Base-by-base conservation (phyloP, 1,140 invertebrate genomes). In the Sipha flava region DNA sequence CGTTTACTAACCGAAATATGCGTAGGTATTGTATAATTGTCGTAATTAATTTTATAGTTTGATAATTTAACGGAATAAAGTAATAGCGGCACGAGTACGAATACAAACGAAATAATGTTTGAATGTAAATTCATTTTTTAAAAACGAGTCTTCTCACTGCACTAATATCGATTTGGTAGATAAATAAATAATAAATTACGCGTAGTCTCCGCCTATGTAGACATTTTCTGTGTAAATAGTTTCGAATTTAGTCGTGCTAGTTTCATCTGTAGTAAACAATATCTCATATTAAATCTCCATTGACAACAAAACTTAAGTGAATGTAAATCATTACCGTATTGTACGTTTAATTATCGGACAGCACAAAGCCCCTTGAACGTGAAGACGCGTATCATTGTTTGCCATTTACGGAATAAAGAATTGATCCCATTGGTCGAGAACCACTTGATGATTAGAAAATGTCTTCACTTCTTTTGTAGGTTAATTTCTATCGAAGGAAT, bases 251-350 rank as follows among this genome's bases (percentile, higher is more conserved):
- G 21, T 57, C 73, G 52, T 77, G 49, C 23, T 43, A 54, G 49
- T 57, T 43, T 31, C 16, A 40, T 37, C 12, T 16, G 21, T 18
- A 29, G 21, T 77, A 77, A 57, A 77, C 52, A 57, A 40, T 57
- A 77, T 57, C 21, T 57, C 21, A 26, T 37, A 77, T 77, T 77
- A 77, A 59, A 57, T 59, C 52, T 43, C 34, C 49, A 40, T 37
- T 40, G 73, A 77, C 52, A 75, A 75, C 5, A n/a, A 12, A 10
- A 77, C 52, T 59, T 57, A 43, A 37, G 73, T 26, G 47, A 77
- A 77, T 57, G 34, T 57, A 57, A 77, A 59, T 59, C 73, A 57
- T 77, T 77, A 77, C 52, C 52, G 73, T 77, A 77, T 77, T 77
- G 52, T 77, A 54, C 34, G 34, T 57, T 77, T 59, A 77, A 77